These are phyloP conservation scores for Andrena marginata DNA, from an alignment of 2,888 invertebrate genomes.

Conservation along the genomic window DNA sequence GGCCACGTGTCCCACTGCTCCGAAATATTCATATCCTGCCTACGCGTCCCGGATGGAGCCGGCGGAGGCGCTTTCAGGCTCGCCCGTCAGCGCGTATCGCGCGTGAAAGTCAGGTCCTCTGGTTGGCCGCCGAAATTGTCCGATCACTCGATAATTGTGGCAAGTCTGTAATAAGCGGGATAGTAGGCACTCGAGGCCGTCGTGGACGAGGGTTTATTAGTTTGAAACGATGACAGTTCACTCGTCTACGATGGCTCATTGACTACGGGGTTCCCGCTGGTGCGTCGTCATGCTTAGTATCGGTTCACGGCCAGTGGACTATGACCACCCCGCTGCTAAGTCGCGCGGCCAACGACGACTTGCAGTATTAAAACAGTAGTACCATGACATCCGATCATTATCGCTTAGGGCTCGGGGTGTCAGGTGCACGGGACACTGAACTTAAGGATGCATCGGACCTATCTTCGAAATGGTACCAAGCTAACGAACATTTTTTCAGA, in stretches of 20 bases:
- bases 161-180: no score
- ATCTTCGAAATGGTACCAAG: no score
- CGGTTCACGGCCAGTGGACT: constrained; percentile 21
- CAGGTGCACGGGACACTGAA: neutral
- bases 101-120: no score
- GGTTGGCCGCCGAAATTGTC: no score
- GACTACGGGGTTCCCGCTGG: constrained; percentile 20
- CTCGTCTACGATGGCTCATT: constrained; percentile 45
- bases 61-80: neutral
- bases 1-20: constrained; percentile 80
- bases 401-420: neutral
- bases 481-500: no score
- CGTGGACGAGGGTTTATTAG: no score
- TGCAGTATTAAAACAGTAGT: neutral
- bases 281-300: constrained; percentile 53
- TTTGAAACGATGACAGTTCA: constrained; percentile 1
- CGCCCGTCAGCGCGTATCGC: constrained; percentile 24
- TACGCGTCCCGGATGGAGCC: neutral
- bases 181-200: no score
- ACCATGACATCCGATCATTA: neutral
- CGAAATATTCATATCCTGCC: constrained; percentile 78
- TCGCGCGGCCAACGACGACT: constrained; percentile 11
- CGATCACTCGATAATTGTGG: no score
- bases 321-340: constrained; percentile 29
- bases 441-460: no score